A percentile compares a stretch with the other conserved stretches of the same genome.
Evolutionary conservation across 1,140 invertebrate species (phyloP).

Genomic region (Trachelipus rathkii): DNA sequence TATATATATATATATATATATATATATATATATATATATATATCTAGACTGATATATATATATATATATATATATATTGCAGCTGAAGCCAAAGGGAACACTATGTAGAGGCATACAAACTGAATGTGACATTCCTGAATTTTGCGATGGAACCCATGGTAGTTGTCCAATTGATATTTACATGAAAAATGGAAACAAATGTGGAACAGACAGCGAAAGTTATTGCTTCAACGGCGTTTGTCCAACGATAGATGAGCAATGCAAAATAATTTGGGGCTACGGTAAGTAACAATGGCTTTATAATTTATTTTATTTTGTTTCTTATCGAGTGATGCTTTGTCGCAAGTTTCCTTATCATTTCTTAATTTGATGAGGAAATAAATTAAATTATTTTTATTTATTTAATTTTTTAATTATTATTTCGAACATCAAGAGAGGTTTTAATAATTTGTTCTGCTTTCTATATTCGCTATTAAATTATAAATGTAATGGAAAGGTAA

Average conservation of each 20-base stretch:
- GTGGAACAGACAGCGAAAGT: conserved; percentile 61
- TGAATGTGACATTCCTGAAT: conserved; percentile 91
- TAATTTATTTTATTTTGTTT: background rate
- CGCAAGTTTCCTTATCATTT: background rate
- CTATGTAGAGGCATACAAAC: conserved; percentile 77
- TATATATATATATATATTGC: conserved; percentile 40
- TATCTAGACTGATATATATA: background rate
- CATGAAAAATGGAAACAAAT: conserved; percentile 84
- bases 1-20: conserved; percentile 12
- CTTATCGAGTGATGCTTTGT: background rate
- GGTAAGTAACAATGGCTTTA: conserved; percentile 48
- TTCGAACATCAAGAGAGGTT: too few species aligned
- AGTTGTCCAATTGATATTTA: conserved; percentile 82
- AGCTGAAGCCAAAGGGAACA: conserved; percentile 70
- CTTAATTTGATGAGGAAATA: too few species aligned
- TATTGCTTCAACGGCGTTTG: conserved; percentile 89
- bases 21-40: conserved; percentile 16
- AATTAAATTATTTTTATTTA: too few species aligned
- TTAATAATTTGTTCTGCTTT: too few species aligned
- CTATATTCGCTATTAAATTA: too few species aligned
- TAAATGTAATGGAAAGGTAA: too few species aligned
- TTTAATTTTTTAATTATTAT: too few species aligned
- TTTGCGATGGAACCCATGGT: conserved; percentile 77
- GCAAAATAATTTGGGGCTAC: conserved; percentile 85
- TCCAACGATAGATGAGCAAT: conserved; percentile 79